Conservation (phyloP, 2,113 vertebrate species). For the human region DNA sequence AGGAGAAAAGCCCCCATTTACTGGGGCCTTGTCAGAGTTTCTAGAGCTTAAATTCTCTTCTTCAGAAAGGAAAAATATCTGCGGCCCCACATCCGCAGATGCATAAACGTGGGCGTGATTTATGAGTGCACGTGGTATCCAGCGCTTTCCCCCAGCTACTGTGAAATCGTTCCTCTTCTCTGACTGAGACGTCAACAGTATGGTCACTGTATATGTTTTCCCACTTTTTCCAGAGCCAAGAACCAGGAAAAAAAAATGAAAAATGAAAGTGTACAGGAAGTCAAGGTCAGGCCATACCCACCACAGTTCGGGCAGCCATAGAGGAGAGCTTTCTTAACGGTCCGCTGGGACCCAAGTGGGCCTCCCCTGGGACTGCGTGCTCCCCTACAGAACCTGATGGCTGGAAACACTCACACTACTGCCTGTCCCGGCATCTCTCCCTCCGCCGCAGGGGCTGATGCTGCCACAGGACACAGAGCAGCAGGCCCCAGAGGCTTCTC, state of each 20-base stretch:
- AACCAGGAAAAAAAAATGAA: background rate
- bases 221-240: slow-evolving; percentile 52
- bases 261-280: background rate
- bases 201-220: slow-evolving; percentile 9
- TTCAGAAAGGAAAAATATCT: background rate
- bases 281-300: background rate
- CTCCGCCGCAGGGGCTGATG: fast-evolving
- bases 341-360: fast-evolving
- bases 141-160: background rate
- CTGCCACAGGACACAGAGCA: fast-evolving
- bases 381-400: fast-evolving
- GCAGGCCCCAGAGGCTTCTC: background rate
- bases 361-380: fast-evolving
- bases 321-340: background rate
- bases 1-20: background rate
- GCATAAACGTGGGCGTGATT: background rate
- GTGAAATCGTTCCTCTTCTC: background rate
- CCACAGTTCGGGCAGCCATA: background rate
- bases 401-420: fast-evolving
- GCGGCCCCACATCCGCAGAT: fast-evolving
- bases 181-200: background rate
- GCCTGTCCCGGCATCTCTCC: fast-evolving
- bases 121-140: background rate
- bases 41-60: background rate
- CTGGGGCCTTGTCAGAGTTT: background rate